Percentiles rank a stretch among this genome's conserved stretches.
Evolutionary conservation across 2,113 vertebrate species (phyloP).

Genomic region (Brevimyrus niger): DNA sequence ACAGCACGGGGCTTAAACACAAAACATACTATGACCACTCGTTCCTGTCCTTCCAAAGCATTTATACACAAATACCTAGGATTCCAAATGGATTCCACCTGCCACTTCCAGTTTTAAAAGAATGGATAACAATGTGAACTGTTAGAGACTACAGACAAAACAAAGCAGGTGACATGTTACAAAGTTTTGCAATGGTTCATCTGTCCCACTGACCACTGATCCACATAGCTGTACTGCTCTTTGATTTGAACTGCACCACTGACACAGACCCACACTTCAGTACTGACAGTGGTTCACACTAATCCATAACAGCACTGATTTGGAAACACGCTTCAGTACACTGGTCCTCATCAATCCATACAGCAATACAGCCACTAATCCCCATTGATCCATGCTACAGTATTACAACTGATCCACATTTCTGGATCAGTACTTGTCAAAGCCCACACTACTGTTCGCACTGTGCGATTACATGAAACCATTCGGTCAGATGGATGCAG

Average conservation of each 20-base stretch:
- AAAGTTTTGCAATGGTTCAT: background rate
- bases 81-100: slow-evolving; percentile 4
- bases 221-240: background rate
- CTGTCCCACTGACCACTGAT: background rate
- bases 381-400: background rate
- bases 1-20: background rate
- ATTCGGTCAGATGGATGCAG: background rate
- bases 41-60: background rate
- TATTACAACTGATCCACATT: background rate
- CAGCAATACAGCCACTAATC: background rate
- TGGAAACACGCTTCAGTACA: background rate
- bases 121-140: background rate
- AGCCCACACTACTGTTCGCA: background rate
- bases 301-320: background rate
- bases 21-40: background rate
- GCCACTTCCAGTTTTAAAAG: background rate
- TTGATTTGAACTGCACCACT: background rate
- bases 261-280: background rate
- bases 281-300: background rate
- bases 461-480: background rate
- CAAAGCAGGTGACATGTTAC: background rate
- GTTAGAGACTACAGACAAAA: background rate
- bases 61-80: background rate
- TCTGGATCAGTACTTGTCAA: background rate
- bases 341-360: background rate